These are phyloP conservation scores for Cynodonichthys magdalenae DNA, from an alignment of 2,797 vertebrate genomes.

Conservation along the genomic window DNA sequence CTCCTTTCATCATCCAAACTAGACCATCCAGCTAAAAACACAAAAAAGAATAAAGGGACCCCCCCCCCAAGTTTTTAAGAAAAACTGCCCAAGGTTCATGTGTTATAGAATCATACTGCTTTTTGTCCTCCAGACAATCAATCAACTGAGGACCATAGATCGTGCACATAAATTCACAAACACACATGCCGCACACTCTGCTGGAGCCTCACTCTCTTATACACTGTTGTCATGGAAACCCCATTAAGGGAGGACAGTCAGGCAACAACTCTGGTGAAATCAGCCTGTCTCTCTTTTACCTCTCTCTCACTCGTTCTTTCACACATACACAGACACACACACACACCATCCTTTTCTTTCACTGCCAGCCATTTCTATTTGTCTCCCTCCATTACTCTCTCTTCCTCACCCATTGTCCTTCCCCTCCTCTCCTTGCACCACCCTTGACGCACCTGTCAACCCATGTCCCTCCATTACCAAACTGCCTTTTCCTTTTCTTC, in stretches of 20 bases:
- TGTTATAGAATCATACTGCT: conserved; percentile 43
- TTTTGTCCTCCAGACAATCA: conserved; percentile 57
- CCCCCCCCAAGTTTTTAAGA: no score
- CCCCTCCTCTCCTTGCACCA: conserved; percentile 65
- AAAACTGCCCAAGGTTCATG: conserved; percentile 42
- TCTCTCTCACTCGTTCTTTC: conserved; percentile 36
- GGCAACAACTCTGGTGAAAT: conserved; percentile 80
- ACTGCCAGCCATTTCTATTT: conserved; percentile 66
- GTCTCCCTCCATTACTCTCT: conserved; percentile 71
- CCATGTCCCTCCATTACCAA: conserved; percentile 61
- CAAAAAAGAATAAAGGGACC: conserved; percentile 8
- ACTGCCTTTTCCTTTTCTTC: conserved; percentile 67
- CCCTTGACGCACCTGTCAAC: conserved; percentile 58
- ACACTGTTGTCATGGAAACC: conserved; percentile 85
- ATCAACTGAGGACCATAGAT: conserved; percentile 54
- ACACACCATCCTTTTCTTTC: conserved; percentile 59
- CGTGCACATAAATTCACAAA: conserved; percentile 44
- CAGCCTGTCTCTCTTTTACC: conserved; percentile 67
- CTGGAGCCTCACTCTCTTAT: conserved; percentile 76
- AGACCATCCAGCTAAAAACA: conserved; percentile 30
- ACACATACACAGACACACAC: conserved; percentile 27
- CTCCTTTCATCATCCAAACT: conserved; percentile 44
- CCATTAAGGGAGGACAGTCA: conserved; percentile 84
- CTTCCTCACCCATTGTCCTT: conserved; percentile 65
- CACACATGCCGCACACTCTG: conserved; percentile 37